Conservation (phyloP, 2,888 invertebrate genomes). For the Didymodactylos carnosus region DNA sequence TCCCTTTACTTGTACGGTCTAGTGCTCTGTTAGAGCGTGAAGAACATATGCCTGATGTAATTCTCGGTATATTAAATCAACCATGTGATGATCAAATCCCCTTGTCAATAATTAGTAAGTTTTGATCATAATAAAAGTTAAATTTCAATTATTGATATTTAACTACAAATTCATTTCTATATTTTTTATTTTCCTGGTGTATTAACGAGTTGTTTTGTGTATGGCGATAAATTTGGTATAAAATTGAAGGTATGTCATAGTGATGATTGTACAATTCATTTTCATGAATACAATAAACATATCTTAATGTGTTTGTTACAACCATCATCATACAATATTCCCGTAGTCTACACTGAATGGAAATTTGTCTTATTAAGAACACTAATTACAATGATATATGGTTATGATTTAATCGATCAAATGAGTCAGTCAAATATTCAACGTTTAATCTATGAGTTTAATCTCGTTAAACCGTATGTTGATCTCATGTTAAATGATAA, state of each 20-base stretch:
- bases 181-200: too few species aligned
- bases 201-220: not conserved
- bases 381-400: not conserved
- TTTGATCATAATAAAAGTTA: too few species aligned
- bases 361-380: not conserved
- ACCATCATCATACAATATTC: not conserved
- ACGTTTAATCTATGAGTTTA: not conserved
- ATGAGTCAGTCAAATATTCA: not conserved
- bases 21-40: not conserved
- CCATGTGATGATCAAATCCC: not conserved
- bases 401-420: not conserved
- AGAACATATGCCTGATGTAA: not conserved
- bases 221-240: not conserved
- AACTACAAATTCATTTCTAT: too few species aligned
- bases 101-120: not conserved
- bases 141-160: too few species aligned
- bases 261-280: not conserved
- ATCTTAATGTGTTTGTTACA: not conserved
- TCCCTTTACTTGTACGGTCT: not conserved
- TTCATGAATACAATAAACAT: not conserved
- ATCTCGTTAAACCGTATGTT: not conserved
- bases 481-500: not conserved
- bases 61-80: not conserved
- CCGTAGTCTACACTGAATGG: not conserved
- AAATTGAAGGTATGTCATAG: not conserved